Percentiles rank a stretch among this genome's conserved stretches.
These are phyloP conservation scores for Laspeyria flexula DNA, from an alignment of 2,888 invertebrate species.

Conservation along the genomic window DNA sequence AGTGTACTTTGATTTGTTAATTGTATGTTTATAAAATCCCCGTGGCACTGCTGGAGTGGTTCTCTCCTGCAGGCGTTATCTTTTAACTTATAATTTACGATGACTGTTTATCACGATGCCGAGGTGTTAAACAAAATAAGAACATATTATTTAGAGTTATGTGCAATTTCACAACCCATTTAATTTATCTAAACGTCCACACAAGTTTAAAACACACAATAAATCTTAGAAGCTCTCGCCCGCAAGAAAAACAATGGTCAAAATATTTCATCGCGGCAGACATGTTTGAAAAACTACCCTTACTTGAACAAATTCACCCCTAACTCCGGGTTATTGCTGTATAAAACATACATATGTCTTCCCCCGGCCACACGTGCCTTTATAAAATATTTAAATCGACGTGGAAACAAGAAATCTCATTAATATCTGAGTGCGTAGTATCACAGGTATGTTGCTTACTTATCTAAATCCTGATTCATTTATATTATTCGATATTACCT, in stretches of 20 bases:
- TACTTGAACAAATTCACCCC: conserved; percentile 45
- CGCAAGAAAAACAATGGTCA: conserved; percentile 11
- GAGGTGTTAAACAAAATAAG: too few species aligned
- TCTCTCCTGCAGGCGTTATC: too few species aligned
- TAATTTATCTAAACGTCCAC: not conserved
- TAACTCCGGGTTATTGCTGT: conserved; percentile 45
- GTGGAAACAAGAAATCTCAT: conserved; percentile 54
- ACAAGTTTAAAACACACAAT: conserved; percentile 1
- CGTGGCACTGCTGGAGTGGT: too few species aligned
- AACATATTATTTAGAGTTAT: too few species aligned
- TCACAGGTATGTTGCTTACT: conserved; percentile 4
- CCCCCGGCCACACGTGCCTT: conserved; percentile 48
- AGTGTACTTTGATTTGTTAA: too few species aligned
- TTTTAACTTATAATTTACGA: too few species aligned
- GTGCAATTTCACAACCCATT: too few species aligned
- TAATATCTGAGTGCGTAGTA: conserved; percentile 49
- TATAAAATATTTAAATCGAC: conserved; percentile 58
- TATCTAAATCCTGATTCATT: not conserved
- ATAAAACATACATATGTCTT: conserved; percentile 52
- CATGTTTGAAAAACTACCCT: conserved; percentile 40
- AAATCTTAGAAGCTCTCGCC: not conserved
- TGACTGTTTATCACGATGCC: too few species aligned
- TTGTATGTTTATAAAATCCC: too few species aligned
- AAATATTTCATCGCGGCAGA: conserved; percentile 29
- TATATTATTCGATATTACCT: not conserved